Base-by-base conservation (phyloP, 2,888 invertebrate species). In the Agrilus cyanescens region DNA sequence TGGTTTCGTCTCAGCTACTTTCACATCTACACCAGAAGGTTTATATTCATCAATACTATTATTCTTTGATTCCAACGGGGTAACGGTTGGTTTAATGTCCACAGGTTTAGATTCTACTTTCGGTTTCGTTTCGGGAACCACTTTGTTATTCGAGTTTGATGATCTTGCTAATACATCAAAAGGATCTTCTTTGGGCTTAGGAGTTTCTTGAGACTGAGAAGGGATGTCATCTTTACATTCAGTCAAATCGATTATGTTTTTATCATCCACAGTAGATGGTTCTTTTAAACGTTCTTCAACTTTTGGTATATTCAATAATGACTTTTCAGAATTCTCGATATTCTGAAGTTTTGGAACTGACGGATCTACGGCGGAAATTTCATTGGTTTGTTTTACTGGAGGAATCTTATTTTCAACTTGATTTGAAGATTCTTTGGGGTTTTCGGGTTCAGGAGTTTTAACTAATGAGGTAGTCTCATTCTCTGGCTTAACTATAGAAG, bases 371-470 rank as follows among this genome's bases (percentile, higher is more conserved):
- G 4, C 2, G 33, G 13, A 14, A 10, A 13, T 15, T 33, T 38
- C 16, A 29, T 12, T 13, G n/a, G 15, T 15, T 14, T 14, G 16
- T 4, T 38, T 38, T 7, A 15, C 12, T 29, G 12, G 13, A 12
- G 7, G 8, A 8, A 38, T 12, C 29, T 38, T 29, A 12, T n/a
- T 7, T 38, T 38, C 16, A 36, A 12, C 16, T 15, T 41, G 18
- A 36, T 34, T 39, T 40, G 40, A 37, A 32, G 45, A 16, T 5
- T 43, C 41, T 34, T 16, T 32, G 10, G 20, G 32, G 30, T 33
- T 39, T 35, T 41, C 37, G 38, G 37, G 16, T 14, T 32, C 47
- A 12, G 47, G 38, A 41, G 34, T 30, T 47, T 49, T 44, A 46
- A 41, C 39, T 16, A 20, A 18, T 38, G 29, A 30, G 3, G 38